Evolutionary conservation across 2,888 invertebrate genomes (phyloP).

Genomic region (Luperina testacea): DNA sequence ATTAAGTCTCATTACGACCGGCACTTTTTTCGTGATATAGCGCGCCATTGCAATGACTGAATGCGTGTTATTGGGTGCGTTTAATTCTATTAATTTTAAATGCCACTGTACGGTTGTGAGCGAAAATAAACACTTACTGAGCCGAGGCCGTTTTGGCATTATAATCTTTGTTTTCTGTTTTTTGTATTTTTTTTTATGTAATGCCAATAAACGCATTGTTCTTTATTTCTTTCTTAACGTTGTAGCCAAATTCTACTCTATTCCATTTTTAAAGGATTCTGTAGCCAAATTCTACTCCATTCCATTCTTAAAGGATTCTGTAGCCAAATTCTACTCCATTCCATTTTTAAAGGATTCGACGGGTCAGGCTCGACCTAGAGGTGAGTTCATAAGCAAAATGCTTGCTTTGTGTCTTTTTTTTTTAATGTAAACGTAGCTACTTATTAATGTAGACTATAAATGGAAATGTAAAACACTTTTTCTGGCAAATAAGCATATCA

Average conservation of each 20-base stretch:
- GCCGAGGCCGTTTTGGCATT: neutral
- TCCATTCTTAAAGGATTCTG: too few species aligned
- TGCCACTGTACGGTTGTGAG: neutral
- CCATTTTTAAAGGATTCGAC: neutral
- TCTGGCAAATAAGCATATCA: neutral
- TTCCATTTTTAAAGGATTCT: neutral
- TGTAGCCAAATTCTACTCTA: neutral
- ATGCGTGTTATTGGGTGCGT: slow-evolving; percentile 44
- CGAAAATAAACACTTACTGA: neutral
- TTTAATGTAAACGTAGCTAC: neutral
- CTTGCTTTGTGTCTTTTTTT: neutral
- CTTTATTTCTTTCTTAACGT: too few species aligned
- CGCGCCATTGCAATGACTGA: slow-evolving; percentile 31
- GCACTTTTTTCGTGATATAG: slow-evolving; percentile 52
- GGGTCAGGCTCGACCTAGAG: too few species aligned
- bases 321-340: neutral
- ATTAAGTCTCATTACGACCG: slow-evolving; percentile 55
- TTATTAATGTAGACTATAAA: neutral
- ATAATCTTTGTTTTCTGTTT: neutral
- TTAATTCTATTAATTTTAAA: slow-evolving; percentile 37
- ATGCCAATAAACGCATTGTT: too few species aligned
- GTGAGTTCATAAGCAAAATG: neutral
- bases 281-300: too few species aligned
- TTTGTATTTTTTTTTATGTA: too few species aligned
- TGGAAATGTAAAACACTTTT: too few species aligned